Percentiles rank a stretch among this genome's conserved stretches.
Evolutionary conservation across 2,888 invertebrate genomes (phyloP).

Genomic region (Kuschelorhynchus macadamiae): DNA sequence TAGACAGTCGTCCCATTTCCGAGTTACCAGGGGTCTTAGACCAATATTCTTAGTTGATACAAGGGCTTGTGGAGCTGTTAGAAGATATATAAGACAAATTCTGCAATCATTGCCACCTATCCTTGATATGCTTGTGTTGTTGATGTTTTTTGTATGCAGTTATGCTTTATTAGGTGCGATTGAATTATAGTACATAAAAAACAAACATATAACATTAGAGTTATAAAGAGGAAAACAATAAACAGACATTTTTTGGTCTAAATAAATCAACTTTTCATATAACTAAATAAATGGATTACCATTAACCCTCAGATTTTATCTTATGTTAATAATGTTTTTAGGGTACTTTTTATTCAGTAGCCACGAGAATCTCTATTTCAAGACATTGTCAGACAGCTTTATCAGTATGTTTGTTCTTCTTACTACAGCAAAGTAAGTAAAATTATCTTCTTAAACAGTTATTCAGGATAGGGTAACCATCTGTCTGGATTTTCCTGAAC

Average conservation of each 20-base stretch:
- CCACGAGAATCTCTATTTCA: constrained; percentile 84
- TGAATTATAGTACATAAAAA: too few relatives aligned
- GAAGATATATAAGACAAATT: constrained; percentile 83
- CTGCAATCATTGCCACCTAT: constrained; percentile 90
- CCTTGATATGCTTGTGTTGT: constrained; percentile 86
- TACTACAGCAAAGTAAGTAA: constrained; percentile 90
- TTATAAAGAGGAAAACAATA: too few relatives aligned
- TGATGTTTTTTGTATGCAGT: constrained; percentile 87
- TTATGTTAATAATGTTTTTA: too few relatives aligned
- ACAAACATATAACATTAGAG: too few relatives aligned
- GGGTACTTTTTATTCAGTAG: constrained; percentile 87
- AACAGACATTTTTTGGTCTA: too few relatives aligned
- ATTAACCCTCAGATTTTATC: too few relatives aligned
- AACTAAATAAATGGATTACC: too few relatives aligned
- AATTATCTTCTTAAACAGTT: too few relatives aligned
- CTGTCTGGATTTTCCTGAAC: too few relatives aligned
- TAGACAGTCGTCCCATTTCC: constrained; percentile 86
- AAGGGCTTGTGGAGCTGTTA: constrained; percentile 84
- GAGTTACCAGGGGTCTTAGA: constrained; percentile 87
- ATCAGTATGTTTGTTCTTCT: constrained; percentile 90
- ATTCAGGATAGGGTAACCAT: too few relatives aligned
- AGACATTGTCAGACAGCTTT: constrained; percentile 84
- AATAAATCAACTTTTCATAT: too few relatives aligned
- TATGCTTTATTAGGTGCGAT: constrained; percentile 77
- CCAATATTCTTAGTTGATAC: constrained; percentile 93